These are phyloP conservation scores for Onthophagus sagittarius DNA, from an alignment of 2,888 invertebrate genomes.

Conservation along the genomic window DNA sequence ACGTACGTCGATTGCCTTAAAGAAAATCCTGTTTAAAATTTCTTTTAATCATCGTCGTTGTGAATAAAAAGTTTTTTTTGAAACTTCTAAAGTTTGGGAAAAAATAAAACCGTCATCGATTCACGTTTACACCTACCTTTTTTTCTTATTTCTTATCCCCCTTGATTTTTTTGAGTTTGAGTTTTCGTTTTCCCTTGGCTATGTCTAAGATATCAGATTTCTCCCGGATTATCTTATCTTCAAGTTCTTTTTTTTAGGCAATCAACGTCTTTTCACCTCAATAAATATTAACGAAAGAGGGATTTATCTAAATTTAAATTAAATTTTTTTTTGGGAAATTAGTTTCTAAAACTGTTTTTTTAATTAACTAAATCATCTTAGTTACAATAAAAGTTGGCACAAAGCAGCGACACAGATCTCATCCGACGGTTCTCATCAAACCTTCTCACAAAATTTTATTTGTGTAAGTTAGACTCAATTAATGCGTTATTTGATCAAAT, in stretches of 20 bases:
- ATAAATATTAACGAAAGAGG: background rate
- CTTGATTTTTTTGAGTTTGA: background rate
- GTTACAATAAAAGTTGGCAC: too few relatives aligned
- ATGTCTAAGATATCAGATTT: conserved; percentile 5
- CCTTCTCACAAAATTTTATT: too few relatives aligned
- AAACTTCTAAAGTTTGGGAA: too few relatives aligned
- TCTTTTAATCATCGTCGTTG: background rate
- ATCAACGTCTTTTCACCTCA: conserved; percentile 4
- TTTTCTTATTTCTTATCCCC: too few relatives aligned
- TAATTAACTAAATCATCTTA: too few relatives aligned
- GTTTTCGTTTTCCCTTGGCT: background rate
- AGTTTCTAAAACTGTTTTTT: too few relatives aligned
- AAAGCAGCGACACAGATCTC: too few relatives aligned
- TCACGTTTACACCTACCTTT: background rate
- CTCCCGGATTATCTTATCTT: conserved; percentile 3
- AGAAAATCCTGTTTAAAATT: background rate
- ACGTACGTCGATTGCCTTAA: background rate
- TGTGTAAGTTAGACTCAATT: too few relatives aligned
- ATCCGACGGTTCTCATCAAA: too few relatives aligned
- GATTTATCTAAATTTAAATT: conserved; percentile 12
- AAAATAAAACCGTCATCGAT: background rate
- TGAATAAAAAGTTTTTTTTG: too few relatives aligned
- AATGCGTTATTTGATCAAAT: too few relatives aligned
- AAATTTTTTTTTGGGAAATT: background rate
- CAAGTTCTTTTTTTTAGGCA: background rate